Conservation (phyloP, 2,888 invertebrate species). For the Phortica magna region DNA sequence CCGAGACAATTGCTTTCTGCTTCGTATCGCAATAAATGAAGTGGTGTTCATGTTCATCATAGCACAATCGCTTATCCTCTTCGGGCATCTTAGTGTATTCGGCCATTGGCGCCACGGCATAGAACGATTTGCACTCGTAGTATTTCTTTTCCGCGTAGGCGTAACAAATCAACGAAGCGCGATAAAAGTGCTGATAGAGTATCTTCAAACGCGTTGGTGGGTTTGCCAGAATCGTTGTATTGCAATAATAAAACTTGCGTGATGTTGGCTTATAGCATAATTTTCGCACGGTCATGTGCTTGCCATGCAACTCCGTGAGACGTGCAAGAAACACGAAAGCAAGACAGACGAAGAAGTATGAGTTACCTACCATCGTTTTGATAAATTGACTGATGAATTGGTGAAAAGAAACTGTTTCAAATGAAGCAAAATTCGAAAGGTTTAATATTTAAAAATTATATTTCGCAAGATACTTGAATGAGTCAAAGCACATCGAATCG, state of each 20-base stretch:
- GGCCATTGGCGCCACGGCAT: neutral
- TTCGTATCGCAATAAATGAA: slow-evolving; percentile 1
- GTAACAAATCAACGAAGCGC: neutral
- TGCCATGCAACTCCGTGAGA: no score
- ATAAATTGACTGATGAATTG: no score
- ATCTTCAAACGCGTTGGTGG: neutral
- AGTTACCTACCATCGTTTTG: no score
- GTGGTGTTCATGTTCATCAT: neutral
- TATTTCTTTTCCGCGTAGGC: no score
- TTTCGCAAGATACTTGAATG: no score
- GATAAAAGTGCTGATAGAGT: neutral
- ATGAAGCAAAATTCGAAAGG: no score
- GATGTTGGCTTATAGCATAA: neutral
- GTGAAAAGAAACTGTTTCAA: no score
- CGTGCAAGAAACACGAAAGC: no score
- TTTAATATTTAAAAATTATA: no score
- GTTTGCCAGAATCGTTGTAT: neutral
- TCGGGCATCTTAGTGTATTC: neutral
- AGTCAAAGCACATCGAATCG: no score
- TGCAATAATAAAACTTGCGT: slow-evolving; percentile 1
- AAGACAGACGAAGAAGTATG: no score
- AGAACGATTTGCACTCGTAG: neutral
- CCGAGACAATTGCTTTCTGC: neutral
- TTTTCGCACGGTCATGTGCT: neutral
- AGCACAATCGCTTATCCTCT: neutral